These are phyloP conservation scores for Atrichornis clamosus DNA, from an alignment of 2,113 vertebrate species.

Conservation along the genomic window DNA sequence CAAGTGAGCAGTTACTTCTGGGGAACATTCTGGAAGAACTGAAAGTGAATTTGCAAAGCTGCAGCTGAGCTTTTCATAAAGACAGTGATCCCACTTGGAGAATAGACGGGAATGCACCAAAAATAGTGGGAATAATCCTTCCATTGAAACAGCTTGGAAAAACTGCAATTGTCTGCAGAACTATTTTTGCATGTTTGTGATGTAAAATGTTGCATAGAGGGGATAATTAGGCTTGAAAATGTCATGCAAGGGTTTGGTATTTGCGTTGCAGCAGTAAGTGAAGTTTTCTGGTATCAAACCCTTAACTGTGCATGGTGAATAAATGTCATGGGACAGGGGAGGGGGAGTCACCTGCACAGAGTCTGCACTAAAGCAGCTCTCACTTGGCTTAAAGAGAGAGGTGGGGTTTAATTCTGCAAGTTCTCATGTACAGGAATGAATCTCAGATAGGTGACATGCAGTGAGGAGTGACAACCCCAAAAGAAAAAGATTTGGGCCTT, in stretches of 20 bases:
- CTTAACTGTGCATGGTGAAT: neutral
- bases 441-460: neutral
- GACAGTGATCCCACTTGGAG: neutral
- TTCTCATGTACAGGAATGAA: neutral
- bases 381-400: neutral
- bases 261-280: neutral
- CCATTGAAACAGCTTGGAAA: neutral
- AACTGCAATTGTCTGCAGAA: neutral
- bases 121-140: neutral
- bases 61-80: slow-evolving; percentile 35
- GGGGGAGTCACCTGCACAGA: neutral
- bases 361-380: neutral
- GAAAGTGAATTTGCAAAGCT: neutral
- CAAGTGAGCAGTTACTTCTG: neutral
- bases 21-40: neutral
- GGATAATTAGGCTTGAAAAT: neutral
- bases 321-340: neutral
- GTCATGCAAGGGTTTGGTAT: neutral
- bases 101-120: neutral
- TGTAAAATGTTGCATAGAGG: neutral
- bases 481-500: neutral
- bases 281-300: neutral
- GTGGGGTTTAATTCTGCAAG: neutral
- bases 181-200: neutral
- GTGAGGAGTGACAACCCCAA: neutral